Evolutionary conservation across 92 coral and sea anemone genomes (phyloP), one percentile per base, ranked within the genome.

Genomic region (Umimayanthus kanabou): DNA sequence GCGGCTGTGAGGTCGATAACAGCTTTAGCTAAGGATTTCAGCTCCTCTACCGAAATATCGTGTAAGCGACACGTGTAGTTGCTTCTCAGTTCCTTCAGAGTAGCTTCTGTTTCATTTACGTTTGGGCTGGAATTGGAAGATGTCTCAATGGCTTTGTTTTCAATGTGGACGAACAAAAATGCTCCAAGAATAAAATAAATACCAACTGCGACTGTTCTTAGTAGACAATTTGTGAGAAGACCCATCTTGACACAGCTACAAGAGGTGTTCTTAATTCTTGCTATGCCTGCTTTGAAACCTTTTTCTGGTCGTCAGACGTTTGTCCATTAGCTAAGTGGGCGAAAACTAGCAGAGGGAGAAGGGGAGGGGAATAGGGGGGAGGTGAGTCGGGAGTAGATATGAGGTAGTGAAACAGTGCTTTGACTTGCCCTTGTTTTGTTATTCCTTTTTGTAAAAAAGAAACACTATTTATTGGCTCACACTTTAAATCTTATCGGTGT

Each of bases 31-130:
- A 80, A 33, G 45, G 29, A 37, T 58, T 80, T 23, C 4, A 80
- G 73, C 73, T 80, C 85, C n/a, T n/a, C 26, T 14, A 49, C 85
- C 23, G 85, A 80, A 65, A 80, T 61, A 11, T 80, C 22, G 20
- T 37, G 55, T 53, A 80, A 30, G 25, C 42, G 85, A 13, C 85
- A 80, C 9, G 13, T 57, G 73, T 80, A 58, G 42, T 61, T 33
- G 71, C 33, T 64, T 61, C 71, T 80, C 23, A 80, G 37, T 22
- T 61, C 33, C 55, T 58, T 80, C 49, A 80, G 85, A 6, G 85
- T 73, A 29, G 53, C 55, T 2, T 33, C 16, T 61, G 85, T 80
- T 33, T 58, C 85, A 65, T 80, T 80, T 42, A 9, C 29, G 25
- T 61, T 80, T 33, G 53, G 30, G 0, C 18, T 61, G 45, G 85